Base-by-base conservation (phyloP, 1,140 invertebrate species). In the Drepana arcuata region DNA sequence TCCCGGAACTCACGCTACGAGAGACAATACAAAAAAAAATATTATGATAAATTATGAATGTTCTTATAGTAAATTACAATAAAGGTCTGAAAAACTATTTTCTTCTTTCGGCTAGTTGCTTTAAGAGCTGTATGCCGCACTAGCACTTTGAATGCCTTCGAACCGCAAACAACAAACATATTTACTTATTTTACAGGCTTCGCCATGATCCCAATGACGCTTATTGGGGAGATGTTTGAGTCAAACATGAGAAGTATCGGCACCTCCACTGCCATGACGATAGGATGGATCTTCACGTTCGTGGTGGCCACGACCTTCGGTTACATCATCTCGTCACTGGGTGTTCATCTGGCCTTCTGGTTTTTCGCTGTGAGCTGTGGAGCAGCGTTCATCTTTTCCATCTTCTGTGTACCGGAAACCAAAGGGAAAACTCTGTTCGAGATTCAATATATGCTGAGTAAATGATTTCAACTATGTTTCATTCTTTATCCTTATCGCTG, bases 191-290 rank as follows among this genome's bases (percentile, higher is more conserved):
- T 53, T 50, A 7, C 41, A 70, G 62, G 66, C 16, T 60, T 61
- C 7, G 60, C 46, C 2, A 51, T 60, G 0, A 59, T 69, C 10
- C 65, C 65, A 2, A 38, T 41, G 14, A 46, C 54, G 0, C 39
- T 61, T 12, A 41, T 41, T 7, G 56, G 59, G 0, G 65, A 69
- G 28, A 48, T 69, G 54, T 69, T 61, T 29, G 41, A 41, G 2
- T 34, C 44, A 2, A 58, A 55, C n/a, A 48, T 55, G 0, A 34
- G 65, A 7, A 59, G 59, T 15, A 52, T 40, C 0, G 59, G 54
- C 1, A 44, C 43, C 0, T 39, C 55, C 0, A 14, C 57, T 4
- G 33, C 49, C 1, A 25, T 53, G 1, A 43, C 42, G 1, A 1
- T 50, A 0, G 32, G 30, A 5, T 62, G 52, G 52, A 4, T 49